These are phyloP conservation scores for Drosophila bunnanda DNA, from an alignment of 2,888 invertebrate genomes.

Conservation along the genomic window DNA sequence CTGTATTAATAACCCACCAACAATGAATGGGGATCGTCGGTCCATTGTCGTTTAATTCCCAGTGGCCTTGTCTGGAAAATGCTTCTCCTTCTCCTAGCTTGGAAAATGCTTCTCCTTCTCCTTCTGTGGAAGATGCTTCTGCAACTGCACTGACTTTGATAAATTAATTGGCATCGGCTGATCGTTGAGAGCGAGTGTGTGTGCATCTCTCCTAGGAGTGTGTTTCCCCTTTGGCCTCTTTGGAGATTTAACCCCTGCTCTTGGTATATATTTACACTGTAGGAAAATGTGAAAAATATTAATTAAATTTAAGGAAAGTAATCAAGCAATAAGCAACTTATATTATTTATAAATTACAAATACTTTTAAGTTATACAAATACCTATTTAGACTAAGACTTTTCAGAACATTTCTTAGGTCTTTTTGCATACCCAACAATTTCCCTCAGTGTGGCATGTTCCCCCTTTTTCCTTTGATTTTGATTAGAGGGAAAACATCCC, in stretches of 20 bases:
- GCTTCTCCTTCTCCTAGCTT: constrained; percentile 1
- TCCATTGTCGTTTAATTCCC: constrained; percentile 71
- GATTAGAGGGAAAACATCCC: constrained; percentile 61
- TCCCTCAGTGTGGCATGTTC: constrained; percentile 4
- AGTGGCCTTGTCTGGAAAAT: constrained; percentile 63
- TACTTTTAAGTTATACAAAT: neutral
- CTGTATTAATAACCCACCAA: constrained; percentile 69
- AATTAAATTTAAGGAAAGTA: neutral
- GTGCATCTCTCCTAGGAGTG: constrained; percentile 20
- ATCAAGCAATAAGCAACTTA: fast-evolving
- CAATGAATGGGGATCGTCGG: constrained; percentile 67
- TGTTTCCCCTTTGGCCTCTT: constrained; percentile 29
- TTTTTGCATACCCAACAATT: neutral
- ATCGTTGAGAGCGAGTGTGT: constrained; percentile 49
- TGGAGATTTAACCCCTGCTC: neutral
- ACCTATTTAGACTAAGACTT: neutral
- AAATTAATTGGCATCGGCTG: constrained; percentile 69
- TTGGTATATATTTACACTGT: constrained; percentile 12
- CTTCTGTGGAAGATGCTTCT: too few relatives aligned
- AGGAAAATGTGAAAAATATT: neutral
- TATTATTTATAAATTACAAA: neutral
- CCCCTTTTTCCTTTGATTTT: constrained; percentile 58
- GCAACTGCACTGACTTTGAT: constrained; percentile 64
- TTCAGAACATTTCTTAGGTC: fast-evolving
- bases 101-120: neutral